A percentile compares a stretch with the other conserved stretches of the same genome.
Conservation (phyloP, 2,113 vertebrate genomes). For the Cephalopterus ornatus region DNA sequence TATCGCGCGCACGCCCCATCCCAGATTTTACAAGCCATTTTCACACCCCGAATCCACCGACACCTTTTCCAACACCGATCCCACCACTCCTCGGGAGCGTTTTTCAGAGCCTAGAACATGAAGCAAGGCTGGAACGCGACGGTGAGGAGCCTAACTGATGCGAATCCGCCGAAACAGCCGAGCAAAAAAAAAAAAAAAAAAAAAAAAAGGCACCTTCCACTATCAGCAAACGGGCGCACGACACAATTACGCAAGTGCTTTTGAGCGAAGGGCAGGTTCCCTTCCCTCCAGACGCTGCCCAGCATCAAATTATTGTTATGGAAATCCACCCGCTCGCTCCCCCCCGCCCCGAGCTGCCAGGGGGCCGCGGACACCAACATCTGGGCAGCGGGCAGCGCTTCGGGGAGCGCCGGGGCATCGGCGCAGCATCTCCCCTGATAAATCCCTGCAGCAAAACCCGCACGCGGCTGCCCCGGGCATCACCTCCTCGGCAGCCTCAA, state of each 20-base stretch:
- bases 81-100: neutral
- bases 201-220: neutral
- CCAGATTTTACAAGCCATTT: neutral
- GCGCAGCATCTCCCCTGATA: conserved; percentile 25
- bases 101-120: neutral
- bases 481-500: neutral
- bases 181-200: neutral
- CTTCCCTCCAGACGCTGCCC: neutral
- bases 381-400: neutral
- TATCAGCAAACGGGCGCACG: neutral
- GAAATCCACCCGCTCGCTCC: neutral
- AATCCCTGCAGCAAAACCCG: conserved; percentile 58
- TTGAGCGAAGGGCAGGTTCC: neutral
- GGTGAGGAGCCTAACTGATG: neutral
- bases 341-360: neutral
- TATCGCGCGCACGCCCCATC: neutral
- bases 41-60: neutral
- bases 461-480: neutral
- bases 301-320: neutral
- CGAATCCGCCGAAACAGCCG: neutral
- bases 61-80: neutral
- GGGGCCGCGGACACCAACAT: neutral
- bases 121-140: neutral
- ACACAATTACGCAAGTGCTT: conserved; percentile 23
- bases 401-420: neutral